Conservation (phyloP, 1,140 invertebrate genomes). For the Belonocnema kinseyi region DNA sequence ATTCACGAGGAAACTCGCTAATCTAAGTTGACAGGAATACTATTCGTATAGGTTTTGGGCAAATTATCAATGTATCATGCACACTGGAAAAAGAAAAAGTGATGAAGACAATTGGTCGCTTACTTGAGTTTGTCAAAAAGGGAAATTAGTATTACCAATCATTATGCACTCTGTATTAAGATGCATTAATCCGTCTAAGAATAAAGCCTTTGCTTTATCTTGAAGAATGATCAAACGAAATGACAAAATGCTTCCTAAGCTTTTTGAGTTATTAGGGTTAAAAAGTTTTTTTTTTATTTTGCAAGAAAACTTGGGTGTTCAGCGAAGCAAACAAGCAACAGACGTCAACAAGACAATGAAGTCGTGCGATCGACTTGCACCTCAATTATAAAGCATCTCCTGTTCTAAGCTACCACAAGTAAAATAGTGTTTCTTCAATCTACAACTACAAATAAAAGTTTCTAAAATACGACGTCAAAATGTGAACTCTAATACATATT, state of each 20-base stretch:
- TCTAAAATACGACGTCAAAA: too few relatives aligned
- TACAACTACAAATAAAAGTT: not conserved
- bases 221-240: not conserved
- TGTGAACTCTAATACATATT: too few relatives aligned
- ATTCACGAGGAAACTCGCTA: not conserved
- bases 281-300: not conserved
- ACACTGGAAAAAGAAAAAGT: too few relatives aligned
- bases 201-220: not conserved
- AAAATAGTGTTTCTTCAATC: not conserved
- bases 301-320: conserved; percentile 9
- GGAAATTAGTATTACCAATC: too few relatives aligned
- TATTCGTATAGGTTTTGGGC: too few relatives aligned
- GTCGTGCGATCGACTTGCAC: conserved; percentile 18
- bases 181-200: too few relatives aligned
- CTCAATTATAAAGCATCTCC: conserved; percentile 27
- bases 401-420: conserved; percentile 27
- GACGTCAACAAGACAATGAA: conserved; percentile 22
- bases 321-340: conserved; percentile 15
- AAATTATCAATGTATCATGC: too few relatives aligned
- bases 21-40: not conserved
- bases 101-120: too few relatives aligned
- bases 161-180: too few relatives aligned
- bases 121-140: too few relatives aligned
- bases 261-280: conserved; percentile 10
- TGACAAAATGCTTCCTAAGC: not conserved